Percentiles rank a stretch among this genome's conserved stretches.
These are phyloP conservation scores for Pseudoips prasinana DNA, from an alignment of 2,888 invertebrate species.

Conservation along the genomic window DNA sequence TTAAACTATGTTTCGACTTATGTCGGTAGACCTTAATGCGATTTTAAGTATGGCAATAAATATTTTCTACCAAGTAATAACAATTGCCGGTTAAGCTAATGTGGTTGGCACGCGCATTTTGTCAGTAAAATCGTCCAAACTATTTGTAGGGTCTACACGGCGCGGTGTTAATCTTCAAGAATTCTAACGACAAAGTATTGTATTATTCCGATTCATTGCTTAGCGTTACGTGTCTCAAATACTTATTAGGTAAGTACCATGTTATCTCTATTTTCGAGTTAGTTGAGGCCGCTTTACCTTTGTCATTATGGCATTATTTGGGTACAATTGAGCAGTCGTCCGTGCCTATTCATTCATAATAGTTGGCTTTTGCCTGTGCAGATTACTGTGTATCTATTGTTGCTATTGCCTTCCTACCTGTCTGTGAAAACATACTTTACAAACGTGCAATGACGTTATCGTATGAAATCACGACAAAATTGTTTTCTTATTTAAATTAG, in stretches of 20 bases:
- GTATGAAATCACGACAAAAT: neutral
- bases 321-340: too few relatives aligned
- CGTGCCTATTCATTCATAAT: too few relatives aligned
- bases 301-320: too few relatives aligned
- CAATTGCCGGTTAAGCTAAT: slow-evolving; percentile 18
- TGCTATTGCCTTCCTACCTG: too few relatives aligned
- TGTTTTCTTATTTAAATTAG: too few relatives aligned
- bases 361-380: too few relatives aligned
- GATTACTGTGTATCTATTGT: too few relatives aligned
- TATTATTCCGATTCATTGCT: slow-evolving; percentile 11
- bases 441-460: too few relatives aligned
- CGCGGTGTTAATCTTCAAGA: slow-evolving; percentile 25
- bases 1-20: too few relatives aligned
- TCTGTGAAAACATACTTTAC: too few relatives aligned
- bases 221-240: slow-evolving; percentile 17
- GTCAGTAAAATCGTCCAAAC: slow-evolving; percentile 8
- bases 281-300: too few relatives aligned
- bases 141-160: slow-evolving; percentile 31
- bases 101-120: slow-evolving; percentile 13
- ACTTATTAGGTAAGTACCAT: slow-evolving; percentile 5
- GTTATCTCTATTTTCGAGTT: too few relatives aligned
- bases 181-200: slow-evolving; percentile 7
- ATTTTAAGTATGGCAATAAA: slow-evolving; percentile 21
- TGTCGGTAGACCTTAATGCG: slow-evolving; percentile 14
- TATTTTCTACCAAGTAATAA: slow-evolving; percentile 15